Percentiles rank a stretch among this genome's conserved stretches.
phyloP scores from a whole-genome alignment of 2,888 invertebrate genomes.

The Galerucella pusilla region DNA sequence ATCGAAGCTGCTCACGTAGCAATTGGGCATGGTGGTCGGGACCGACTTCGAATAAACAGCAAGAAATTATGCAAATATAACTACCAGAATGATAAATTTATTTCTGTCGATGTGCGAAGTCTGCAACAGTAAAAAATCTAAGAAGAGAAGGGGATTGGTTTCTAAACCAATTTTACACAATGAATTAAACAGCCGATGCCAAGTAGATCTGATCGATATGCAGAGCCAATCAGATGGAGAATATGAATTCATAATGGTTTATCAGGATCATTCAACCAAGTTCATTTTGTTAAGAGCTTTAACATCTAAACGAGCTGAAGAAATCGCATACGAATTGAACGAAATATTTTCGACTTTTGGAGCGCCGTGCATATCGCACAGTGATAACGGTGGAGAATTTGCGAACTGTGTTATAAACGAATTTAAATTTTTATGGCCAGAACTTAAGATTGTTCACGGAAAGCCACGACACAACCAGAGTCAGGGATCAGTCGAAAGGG shows the following conservation, averaged over 20 bases:
- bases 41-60: too few relatives aligned
- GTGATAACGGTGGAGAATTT: too few relatives aligned
- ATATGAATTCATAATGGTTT: not conserved
- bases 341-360: slow-evolving; percentile 19
- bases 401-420: too few relatives aligned
- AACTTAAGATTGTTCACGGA: too few relatives aligned
- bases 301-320: slow-evolving; percentile 22
- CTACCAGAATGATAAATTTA: too few relatives aligned
- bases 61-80: too few relatives aligned
- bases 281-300: slow-evolving; percentile 10
- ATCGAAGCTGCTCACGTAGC: too few relatives aligned
- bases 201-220: not conserved
- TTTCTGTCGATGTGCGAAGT: too few relatives aligned
- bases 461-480: too few relatives aligned
- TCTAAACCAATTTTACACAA: not conserved
- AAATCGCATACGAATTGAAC: slow-evolving; percentile 19
- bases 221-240: not conserved
- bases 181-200: not conserved
- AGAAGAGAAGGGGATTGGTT: not conserved
- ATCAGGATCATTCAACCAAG: slow-evolving; percentile 13
- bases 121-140: not conserved
- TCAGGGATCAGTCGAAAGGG: too few relatives aligned
- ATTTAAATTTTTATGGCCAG: too few relatives aligned
- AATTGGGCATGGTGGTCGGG: too few relatives aligned
- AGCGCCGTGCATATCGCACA: slow-evolving; percentile 9